phyloP scores from a whole-genome alignment of 35 echinoderm and acorn worm species.

The Apostichopus californicus region DNA sequence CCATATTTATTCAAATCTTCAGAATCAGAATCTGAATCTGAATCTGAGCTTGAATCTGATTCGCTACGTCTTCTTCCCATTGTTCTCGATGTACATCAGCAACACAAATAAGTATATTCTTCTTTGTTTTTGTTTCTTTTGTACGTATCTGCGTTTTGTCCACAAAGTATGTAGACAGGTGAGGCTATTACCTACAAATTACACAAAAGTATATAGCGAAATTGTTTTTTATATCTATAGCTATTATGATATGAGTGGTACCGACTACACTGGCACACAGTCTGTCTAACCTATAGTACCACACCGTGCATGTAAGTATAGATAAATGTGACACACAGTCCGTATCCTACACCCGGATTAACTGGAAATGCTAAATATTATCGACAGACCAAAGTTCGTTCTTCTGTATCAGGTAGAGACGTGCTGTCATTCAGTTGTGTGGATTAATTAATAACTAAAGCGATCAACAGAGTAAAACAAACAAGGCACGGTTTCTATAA shows the following conservation, averaged over 20 bases:
- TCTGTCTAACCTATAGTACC: too few species aligned
- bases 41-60: constrained; percentile 46
- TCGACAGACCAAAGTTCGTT: neutral
- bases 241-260: too few species aligned
- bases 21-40: constrained; percentile 36
- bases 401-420: neutral
- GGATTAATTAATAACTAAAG: neutral
- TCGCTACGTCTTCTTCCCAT: constrained; percentile 16
- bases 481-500: neutral
- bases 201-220: too few species aligned
- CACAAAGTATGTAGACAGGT: too few species aligned
- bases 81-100: neutral
- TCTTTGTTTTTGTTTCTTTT: too few species aligned
- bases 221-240: too few species aligned
- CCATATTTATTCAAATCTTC: constrained; percentile 72
- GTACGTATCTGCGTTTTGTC: too few species aligned
- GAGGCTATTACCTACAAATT: too few species aligned
- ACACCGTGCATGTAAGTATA: too few species aligned
- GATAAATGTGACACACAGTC: too few species aligned
- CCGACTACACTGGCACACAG: too few species aligned
- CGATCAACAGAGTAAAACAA: neutral
- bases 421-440: neutral
- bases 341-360: neutral
- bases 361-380: neutral
- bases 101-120: too few species aligned